Evolutionary conservation across 2,888 invertebrate genomes (phyloP).

Genomic region (Ceriagrion tenellum): DNA sequence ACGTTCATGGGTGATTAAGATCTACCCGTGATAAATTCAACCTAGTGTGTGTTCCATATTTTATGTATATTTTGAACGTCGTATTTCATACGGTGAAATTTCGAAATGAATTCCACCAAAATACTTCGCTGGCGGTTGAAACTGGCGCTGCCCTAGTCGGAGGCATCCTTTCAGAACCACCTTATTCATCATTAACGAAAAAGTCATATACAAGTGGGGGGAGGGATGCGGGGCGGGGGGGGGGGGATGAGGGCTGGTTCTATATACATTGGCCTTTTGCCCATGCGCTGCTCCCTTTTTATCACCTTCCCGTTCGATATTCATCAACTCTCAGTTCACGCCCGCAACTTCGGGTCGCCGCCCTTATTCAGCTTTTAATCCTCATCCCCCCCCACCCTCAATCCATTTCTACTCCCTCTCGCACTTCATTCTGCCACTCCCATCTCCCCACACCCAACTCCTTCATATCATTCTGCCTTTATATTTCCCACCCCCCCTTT

Average conservation of each 20-base stretch:
- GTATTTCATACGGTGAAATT: background rate
- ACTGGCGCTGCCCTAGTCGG: too few relatives aligned
- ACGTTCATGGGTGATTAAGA: too few relatives aligned
- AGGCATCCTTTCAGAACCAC: background rate
- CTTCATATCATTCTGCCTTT: constrained; percentile 43
- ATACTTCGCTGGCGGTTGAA: too few relatives aligned
- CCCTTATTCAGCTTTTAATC: constrained; percentile 63
- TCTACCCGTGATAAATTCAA: too few relatives aligned
- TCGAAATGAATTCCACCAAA: background rate
- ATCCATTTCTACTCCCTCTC: background rate
- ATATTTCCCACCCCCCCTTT: constrained; percentile 22
- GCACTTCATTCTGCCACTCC: background rate
- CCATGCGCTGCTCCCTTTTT: constrained; percentile 52
- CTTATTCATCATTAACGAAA: constrained; percentile 27
- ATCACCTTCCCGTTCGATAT: constrained; percentile 65
- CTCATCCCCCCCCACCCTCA: background rate
- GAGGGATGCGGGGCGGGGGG: background rate
- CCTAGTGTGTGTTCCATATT: too few relatives aligned
- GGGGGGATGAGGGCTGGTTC: background rate
- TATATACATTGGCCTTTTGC: constrained; percentile 53
- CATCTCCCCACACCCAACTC: too few relatives aligned
- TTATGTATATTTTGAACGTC: too few relatives aligned
- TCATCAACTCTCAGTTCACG: constrained; percentile 62
- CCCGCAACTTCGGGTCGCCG: constrained; percentile 64
- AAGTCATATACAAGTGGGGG: background rate